These are phyloP conservation scores for Dinocampus coccinellae DNA, from an alignment of 2,888 invertebrate genomes.

Conservation along the genomic window DNA sequence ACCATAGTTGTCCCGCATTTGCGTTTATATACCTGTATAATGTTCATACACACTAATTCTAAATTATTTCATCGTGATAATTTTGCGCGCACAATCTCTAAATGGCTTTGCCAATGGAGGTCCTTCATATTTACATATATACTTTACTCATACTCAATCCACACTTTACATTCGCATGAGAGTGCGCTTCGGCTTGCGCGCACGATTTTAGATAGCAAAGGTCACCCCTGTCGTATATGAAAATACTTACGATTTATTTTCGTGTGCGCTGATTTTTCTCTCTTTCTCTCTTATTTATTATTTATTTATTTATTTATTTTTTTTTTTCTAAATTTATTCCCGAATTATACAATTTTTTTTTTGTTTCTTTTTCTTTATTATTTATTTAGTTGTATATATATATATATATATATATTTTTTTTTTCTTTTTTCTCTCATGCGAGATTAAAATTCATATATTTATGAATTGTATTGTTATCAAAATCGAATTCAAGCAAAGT, in stretches of 20 bases:
- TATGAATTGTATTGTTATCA: too few species aligned
- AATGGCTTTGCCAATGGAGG: conserved; percentile 11
- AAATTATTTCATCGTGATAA: conserved; percentile 34
- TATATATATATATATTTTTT: too few species aligned
- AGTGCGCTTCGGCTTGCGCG: not conserved
- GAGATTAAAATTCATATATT: not conserved
- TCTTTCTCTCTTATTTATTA: not conserved
- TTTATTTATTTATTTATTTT: not conserved
- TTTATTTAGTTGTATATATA: too few species aligned
- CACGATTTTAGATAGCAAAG: conserved; percentile 2
- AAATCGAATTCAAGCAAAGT: not conserved
- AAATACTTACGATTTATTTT: conserved; percentile 1
- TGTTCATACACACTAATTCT: conserved; percentile 24
- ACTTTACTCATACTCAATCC: not conserved
- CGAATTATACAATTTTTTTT: not conserved
- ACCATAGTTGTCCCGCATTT: not conserved
- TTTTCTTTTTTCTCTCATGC: too few species aligned
- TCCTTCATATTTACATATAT: too few species aligned
- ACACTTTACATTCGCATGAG: not conserved
- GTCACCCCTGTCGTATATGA: conserved; percentile 5
- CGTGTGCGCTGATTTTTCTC: not conserved
- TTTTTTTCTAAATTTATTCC: too few species aligned
- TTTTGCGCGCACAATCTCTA: conserved; percentile 20
- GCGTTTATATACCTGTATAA: conserved; percentile 9
- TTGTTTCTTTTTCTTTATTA: too few species aligned